A percentile compares a stretch with the other conserved stretches of the same genome.
These are phyloP conservation scores for Odontocolon sp. DNA, from an alignment of 2,888 invertebrate species.

Conservation along the genomic window DNA sequence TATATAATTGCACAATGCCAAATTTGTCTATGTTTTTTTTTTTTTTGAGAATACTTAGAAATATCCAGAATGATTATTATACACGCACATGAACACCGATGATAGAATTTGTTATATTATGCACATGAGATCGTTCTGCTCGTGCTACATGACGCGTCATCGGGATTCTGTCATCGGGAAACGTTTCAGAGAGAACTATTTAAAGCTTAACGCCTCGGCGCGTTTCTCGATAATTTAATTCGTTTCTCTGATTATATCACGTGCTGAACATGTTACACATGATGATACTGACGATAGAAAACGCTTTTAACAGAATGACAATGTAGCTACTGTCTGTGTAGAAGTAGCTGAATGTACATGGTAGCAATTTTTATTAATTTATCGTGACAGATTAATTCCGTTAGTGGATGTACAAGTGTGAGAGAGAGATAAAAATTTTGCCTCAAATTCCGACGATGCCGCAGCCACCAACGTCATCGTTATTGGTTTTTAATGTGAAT, in stretches of 20 bases:
- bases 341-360: neutral
- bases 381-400: conserved; percentile 15
- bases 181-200: neutral
- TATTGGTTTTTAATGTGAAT: conserved; percentile 12
- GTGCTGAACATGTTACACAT: neutral
- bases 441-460: conserved; percentile 15
- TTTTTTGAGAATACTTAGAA: too few relatives aligned
- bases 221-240: neutral
- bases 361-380: conserved; percentile 21
- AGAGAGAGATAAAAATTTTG: conserved; percentile 31
- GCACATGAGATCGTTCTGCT: neutral
- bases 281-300: neutral
- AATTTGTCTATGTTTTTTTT: too few relatives aligned
- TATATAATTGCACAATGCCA: too few relatives aligned
- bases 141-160: neutral
- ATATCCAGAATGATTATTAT: too few relatives aligned
- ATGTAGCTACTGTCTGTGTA: neutral
- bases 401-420: conserved; percentile 12
- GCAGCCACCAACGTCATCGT: conserved; percentile 10
- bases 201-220: neutral
- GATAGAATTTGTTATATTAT: neutral
- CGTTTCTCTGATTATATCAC: neutral
- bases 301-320: neutral
- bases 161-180: neutral
- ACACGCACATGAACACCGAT: neutral